Conservation (phyloP, 2,888 invertebrate genomes). For the Pseudeuparius sepicola region DNA sequence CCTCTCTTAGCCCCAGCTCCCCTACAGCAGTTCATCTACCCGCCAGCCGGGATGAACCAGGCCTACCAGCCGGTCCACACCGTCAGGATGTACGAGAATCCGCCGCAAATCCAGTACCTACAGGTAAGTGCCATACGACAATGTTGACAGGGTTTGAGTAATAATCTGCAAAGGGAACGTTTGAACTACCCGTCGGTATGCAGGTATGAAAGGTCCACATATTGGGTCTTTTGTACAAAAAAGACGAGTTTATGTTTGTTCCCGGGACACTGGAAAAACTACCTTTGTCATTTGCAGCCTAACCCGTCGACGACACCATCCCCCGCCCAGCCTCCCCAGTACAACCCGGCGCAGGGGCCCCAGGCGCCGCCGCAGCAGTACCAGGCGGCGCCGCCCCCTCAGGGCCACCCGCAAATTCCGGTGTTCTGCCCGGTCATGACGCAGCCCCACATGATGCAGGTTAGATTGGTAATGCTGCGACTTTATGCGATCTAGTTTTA, state of each 20-base stretch:
- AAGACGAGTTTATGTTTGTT: no score
- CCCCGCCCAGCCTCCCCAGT: slow-evolving; percentile 37
- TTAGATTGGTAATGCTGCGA: no score
- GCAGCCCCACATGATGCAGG: slow-evolving; percentile 43
- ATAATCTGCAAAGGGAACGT: no score
- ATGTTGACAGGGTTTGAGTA: no score
- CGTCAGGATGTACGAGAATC: slow-evolving; percentile 55
- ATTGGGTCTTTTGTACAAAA: no score
- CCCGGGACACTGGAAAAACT: no score
- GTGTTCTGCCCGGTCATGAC: slow-evolving; percentile 48
- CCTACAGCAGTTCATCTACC: slow-evolving; percentile 48
- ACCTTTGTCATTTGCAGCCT: slow-evolving; percentile 29
- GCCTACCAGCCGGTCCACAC: slow-evolving; percentile 38
- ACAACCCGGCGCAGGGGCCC: slow-evolving; percentile 27
- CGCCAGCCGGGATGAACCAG: slow-evolving; percentile 32
- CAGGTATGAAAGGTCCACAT: no score
- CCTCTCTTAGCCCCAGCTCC: slow-evolving; percentile 75
- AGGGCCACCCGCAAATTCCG: slow-evolving; percentile 36
- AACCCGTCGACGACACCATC: slow-evolving; percentile 45
- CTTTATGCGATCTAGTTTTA: no score
- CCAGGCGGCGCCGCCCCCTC: slow-evolving; percentile 48
- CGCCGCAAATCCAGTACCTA: slow-evolving; percentile 35
- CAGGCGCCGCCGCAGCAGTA: slow-evolving; percentile 39
- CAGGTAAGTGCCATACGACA: no score
- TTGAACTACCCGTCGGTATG: no score